Evolutionary conservation across 2,113 vertebrate species (phyloP), one percentile per base, ranked within the genome.

Genomic region (Ailurus styani): DNA sequence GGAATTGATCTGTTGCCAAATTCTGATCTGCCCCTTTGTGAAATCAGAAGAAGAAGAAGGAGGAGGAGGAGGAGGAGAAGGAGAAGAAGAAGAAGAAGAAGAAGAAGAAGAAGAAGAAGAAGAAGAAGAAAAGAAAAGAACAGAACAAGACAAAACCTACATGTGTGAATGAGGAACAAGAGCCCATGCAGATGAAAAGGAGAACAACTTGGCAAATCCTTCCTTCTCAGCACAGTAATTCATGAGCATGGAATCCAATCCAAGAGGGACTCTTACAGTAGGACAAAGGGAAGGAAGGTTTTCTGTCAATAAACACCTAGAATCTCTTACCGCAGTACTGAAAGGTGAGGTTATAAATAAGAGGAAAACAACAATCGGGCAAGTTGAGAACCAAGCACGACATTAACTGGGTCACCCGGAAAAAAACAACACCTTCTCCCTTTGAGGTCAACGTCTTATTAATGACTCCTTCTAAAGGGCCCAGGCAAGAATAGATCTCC

Each of bases 381-480:
- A 93, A 95, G 96, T 47, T 57, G 82, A 85, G 84, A 96, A 95
- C 47, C 72, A 97, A 97, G 45, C n/a, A 95, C 20, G 94, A 88
- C 62, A 91, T 25, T 98, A 97, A 95, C 9, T 97, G 68, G 87
- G 93, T 94, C 55, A 85, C 37, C 95, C 90, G n/a, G 87, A 96
- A 96, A 94, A 96, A 66, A 21, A 1, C 70, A 94, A 31, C 52
- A 57, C 66, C 75, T 92, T 72, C 55, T 97, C 94, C 34, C 70
- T 97, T 94, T 94, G 60, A 79, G n/a, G 93, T 94, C 64, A 89
- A 47, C 17, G 14, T 87, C 45, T 87, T 82, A 79, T 73, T 90
- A 89, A 94, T 29, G 17, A 93, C 89, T 60, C 90, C 66, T 73
- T 94, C 40, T 40, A 95, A 98, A 95, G 73, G 93, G 34, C 50